A percentile compares a stretch with the other conserved stretches of the same genome.
These are phyloP conservation scores for Diadumene lineata DNA, from an alignment of 92 coral and sea anemone species.

Conservation along the genomic window DNA sequence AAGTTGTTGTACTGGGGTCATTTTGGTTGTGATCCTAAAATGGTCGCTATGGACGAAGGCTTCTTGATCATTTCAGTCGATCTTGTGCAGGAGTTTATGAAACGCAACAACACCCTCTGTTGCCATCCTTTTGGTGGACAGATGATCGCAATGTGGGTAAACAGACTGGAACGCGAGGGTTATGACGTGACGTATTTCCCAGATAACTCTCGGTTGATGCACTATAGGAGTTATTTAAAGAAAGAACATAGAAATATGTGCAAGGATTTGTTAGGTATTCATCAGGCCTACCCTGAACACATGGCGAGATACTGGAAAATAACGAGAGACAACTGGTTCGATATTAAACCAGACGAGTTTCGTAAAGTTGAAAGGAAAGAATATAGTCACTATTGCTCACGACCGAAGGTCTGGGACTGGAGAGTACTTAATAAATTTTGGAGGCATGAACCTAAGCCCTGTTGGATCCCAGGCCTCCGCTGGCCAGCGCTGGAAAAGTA, in stretches of 20 bases:
- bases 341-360: slow-evolving; percentile 10
- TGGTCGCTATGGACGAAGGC: slow-evolving; percentile 71
- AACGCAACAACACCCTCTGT: slow-evolving; percentile 49
- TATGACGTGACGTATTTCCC: slow-evolving; percentile 46
- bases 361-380: slow-evolving; percentile 25
- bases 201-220: slow-evolving; percentile 45
- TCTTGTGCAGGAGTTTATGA: slow-evolving; percentile 41
- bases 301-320: slow-evolving; percentile 47
- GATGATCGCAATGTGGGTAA: slow-evolving; percentile 61
- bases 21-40: slow-evolving; percentile 39
- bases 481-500: slow-evolving; percentile 33
- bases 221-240: slow-evolving; percentile 19
- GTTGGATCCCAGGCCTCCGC: slow-evolving; percentile 36
- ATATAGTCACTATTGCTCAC: slow-evolving; percentile 33
- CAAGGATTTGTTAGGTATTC: slow-evolving; percentile 42
- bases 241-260: slow-evolving; percentile 27
- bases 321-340: slow-evolving; percentile 45
- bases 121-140: slow-evolving; percentile 59
- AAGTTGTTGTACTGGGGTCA: slow-evolving; percentile 58
- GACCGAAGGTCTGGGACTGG: slow-evolving; percentile 58
- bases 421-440: slow-evolving; percentile 20
- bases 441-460: slow-evolving; percentile 51
- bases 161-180: slow-evolving; percentile 47
- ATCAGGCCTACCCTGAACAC: slow-evolving; percentile 52
- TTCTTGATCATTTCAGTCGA: slow-evolving; percentile 41